Evolutionary conservation across 2,113 vertebrate species (phyloP), one percentile per base, ranked within the genome.

Genomic region (Chitala chitala): DNA sequence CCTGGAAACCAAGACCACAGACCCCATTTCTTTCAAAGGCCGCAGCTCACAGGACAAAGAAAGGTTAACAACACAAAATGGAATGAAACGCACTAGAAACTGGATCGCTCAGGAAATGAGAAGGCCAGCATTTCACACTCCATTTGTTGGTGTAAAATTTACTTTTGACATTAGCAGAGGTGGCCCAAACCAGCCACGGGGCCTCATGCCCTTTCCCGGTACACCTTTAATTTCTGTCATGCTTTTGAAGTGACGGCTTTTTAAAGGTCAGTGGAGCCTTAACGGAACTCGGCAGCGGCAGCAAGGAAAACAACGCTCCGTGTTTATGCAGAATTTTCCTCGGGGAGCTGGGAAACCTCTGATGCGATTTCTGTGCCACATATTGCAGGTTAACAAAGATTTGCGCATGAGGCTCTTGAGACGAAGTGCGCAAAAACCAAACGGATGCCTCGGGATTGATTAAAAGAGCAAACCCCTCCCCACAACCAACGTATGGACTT

Each of bases 261-360:
- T 68, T 48, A 68, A 46, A 46, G 24, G 63, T 66, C 36, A 46
- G 0, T 66, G 63, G 17, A 66, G 63, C 36, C 40, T 66, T 66
- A 66, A 66, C n/a, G 44, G n/a, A n/a, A n/a, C n/a, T n/a, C n/a
- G n/a, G 40, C 63, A 66, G 3, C 8, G 40, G 63, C 42, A n/a
- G 12, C n/a, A 29, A 12, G 40, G 64, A 42, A 46, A 68, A 46
- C 64, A 44, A 46, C n/a, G 26, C 20, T 26, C 29, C 46, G 40
- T 63, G 26, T 63, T 63, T 33, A 17, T n/a, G 59, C 38, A 8
- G 31, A 38, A 63, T 63, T 36, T 29, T 38, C 17, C 31, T 38
- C 38, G 15, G n/a, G 36, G 59, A 63, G n/a, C 17, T 20, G 4
- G 33, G 31, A 38, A 63, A 17, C 59, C 59, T 63, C 1, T 55